Conservation (phyloP, 2,113 vertebrate species). For the Sebastes schlegelii region DNA sequence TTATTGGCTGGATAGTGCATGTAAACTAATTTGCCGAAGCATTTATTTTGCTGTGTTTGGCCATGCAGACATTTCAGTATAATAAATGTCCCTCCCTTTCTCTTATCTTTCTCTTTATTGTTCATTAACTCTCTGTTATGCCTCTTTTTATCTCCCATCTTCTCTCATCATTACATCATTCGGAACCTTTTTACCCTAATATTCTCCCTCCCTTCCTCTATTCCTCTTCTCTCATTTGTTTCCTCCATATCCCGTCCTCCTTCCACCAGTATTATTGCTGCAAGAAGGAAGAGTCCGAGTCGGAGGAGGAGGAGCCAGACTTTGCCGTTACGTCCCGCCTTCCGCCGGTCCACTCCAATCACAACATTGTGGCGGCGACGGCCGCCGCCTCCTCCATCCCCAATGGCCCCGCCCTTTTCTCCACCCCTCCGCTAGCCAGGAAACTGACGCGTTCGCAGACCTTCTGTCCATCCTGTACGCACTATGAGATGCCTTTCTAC, state of each 20-base stretch:
- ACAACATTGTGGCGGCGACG: slow-evolving; percentile 89
- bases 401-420: slow-evolving; percentile 91
- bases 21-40: neutral
- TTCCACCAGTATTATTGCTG: slow-evolving; percentile 94
- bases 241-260: neutral
- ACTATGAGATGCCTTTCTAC: slow-evolving; percentile 92
- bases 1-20: neutral
- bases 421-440: slow-evolving; percentile 86
- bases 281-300: slow-evolving; percentile 94
- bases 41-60: neutral
- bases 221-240: neutral
- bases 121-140: neutral
- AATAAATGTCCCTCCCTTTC: neutral
- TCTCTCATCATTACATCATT: neutral
- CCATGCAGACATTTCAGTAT: neutral
- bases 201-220: neutral
- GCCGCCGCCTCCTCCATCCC: slow-evolving; percentile 81
- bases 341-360: slow-evolving; percentile 92
- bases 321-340: slow-evolving; percentile 92
- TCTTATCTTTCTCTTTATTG: neutral
- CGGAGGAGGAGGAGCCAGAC: slow-evolving; percentile 98
- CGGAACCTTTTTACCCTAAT: neutral
- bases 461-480: slow-evolving; percentile 90
- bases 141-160: neutral
- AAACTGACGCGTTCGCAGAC: slow-evolving; percentile 86